These are phyloP conservation scores for Bothrops alternatus DNA, from an alignment of 2,797 vertebrate species.

Conservation along the genomic window DNA sequence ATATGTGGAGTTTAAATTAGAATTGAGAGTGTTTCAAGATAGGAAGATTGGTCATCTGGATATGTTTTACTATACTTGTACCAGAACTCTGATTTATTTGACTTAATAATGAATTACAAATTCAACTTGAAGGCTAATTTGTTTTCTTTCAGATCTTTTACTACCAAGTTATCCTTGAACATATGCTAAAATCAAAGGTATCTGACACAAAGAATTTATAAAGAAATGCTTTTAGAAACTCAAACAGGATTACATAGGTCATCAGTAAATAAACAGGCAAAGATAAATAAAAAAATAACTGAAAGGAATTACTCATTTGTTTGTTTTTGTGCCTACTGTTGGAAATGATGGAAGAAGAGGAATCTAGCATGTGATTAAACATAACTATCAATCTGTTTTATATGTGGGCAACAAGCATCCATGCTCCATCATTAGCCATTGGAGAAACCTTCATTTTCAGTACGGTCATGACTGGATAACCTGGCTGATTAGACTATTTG, in stretches of 20 bases:
- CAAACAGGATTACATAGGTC: background rate
- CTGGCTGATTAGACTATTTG: constrained; percentile 65
- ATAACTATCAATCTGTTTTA: constrained; percentile 49
- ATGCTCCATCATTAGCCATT: constrained; percentile 61
- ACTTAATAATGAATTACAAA: background rate
- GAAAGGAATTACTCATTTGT: constrained; percentile 11
- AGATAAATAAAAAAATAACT: background rate
- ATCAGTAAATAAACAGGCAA: constrained; percentile 18
- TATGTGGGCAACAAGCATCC: constrained; percentile 35
- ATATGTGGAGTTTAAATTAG: background rate
- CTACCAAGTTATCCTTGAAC: background rate
- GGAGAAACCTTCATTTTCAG: constrained; percentile 64
- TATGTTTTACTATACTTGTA: background rate
- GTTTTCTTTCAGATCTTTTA: constrained; percentile 22
- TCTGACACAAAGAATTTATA: background rate
- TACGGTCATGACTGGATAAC: constrained; percentile 64
- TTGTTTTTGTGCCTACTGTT: constrained; percentile 7
- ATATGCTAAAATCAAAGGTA: background rate
- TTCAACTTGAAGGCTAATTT: constrained; percentile 4
- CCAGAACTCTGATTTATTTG: background rate
- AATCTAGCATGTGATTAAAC: background rate
- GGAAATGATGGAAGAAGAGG: constrained; percentile 11
- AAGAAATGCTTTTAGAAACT: constrained; percentile 33
- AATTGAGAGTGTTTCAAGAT: background rate
- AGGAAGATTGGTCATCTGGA: background rate